Evolutionary conservation across 2,113 vertebrate species (phyloP).

Genomic region (Erythrocercus mccallii): DNA sequence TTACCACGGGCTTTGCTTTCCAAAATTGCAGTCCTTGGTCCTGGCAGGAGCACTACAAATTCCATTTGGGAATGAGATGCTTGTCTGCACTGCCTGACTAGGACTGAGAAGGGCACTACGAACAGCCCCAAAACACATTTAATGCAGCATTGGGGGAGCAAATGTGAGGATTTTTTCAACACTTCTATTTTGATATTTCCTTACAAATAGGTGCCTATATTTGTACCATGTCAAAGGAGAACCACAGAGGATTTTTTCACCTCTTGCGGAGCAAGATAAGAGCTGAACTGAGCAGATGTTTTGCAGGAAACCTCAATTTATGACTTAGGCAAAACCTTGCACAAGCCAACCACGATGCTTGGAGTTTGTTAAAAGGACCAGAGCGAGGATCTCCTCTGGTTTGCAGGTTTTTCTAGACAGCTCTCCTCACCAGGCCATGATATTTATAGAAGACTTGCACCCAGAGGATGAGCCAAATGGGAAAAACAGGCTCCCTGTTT

Average conservation of each 20-base stretch:
- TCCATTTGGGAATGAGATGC: background rate
- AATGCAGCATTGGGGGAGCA: background rate
- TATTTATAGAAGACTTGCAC: background rate
- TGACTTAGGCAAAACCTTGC: background rate
- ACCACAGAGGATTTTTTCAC: slow-evolving; percentile 26
- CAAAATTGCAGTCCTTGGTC: background rate
- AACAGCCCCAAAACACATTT: background rate
- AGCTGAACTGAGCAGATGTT: slow-evolving; percentile 53
- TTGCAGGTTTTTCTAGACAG: slow-evolving; percentile 17
- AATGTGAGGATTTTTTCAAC: slow-evolving; percentile 12
- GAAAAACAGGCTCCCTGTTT: background rate
- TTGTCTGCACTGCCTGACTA: background rate
- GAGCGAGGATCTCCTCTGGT: background rate
- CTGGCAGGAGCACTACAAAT: background rate
- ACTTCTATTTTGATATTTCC: slow-evolving; percentile 34
- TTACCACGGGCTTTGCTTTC: background rate
- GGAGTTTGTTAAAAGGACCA: slow-evolving; percentile 20
- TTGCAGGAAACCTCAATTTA: slow-evolving; percentile 62
- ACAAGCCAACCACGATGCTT: background rate
- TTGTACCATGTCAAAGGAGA: slow-evolving; percentile 39
- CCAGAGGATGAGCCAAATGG: slow-evolving; percentile 9
- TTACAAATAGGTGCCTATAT: slow-evolving; percentile 30
- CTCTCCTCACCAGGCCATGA: background rate
- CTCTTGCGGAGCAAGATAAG: slow-evolving; percentile 43
- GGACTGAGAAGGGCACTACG: background rate